Conservation (phyloP, 2,888 invertebrate genomes). For the Sminthurinus aureus region DNA sequence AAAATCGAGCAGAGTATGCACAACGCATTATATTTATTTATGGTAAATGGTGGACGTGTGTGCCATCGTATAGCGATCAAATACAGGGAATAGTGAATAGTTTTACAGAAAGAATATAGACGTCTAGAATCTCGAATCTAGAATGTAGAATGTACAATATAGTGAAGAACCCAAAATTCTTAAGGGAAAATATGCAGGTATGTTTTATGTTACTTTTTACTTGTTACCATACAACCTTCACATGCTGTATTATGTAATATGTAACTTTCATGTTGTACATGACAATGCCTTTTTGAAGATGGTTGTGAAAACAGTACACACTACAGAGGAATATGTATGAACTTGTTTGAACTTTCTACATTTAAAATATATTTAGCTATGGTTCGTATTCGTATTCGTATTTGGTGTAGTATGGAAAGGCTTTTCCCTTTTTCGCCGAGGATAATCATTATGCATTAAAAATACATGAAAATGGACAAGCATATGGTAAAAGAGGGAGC, state of each 20-base stretch:
- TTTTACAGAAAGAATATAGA: too few relatives aligned
- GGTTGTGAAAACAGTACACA: too few relatives aligned
- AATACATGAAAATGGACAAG: neutral
- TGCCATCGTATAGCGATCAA: neutral
- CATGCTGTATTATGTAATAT: neutral
- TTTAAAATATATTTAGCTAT: too few relatives aligned
- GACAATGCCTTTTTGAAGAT: too few relatives aligned
- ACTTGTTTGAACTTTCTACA: too few relatives aligned
- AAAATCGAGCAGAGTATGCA: neutral
- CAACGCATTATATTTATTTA: neutral
- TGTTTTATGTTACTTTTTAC: slow-evolving; percentile 22
- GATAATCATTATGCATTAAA: neutral
- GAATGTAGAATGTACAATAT: neutral
- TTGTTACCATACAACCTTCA: neutral
- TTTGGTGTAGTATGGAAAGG: too few relatives aligned
- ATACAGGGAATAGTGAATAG: neutral
- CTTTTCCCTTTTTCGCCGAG: neutral
- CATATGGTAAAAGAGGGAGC: neutral
- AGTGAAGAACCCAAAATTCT: neutral
- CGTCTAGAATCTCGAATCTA: too few relatives aligned
- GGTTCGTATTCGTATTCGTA: too few relatives aligned
- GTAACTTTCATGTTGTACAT: neutral
- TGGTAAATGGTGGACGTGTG: neutral
- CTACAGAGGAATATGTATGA: too few relatives aligned
- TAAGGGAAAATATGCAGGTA: slow-evolving; percentile 55